Conservation (phyloP, 2,888 invertebrate genomes). For the Aphrophora alni region DNA sequence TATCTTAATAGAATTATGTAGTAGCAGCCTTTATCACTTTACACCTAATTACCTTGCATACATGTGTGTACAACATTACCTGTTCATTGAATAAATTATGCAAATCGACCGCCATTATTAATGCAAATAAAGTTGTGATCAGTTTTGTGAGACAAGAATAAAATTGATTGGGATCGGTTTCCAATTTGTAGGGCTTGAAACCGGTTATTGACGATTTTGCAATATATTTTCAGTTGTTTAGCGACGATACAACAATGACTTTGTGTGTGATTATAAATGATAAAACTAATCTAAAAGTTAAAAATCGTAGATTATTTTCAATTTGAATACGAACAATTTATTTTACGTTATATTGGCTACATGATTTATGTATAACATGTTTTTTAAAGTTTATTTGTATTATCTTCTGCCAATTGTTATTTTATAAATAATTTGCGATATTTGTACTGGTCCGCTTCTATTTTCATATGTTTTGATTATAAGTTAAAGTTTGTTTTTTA, state of each 20-base stretch:
- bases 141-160: background rate
- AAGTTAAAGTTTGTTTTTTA: too few relatives aligned
- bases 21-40: background rate
- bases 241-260: background rate
- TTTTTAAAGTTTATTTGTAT: too few relatives aligned
- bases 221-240: background rate
- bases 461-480: too few relatives aligned
- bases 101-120: background rate
- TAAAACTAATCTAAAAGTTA: too few relatives aligned
- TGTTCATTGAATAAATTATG: background rate
- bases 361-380: too few relatives aligned
- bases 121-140: background rate
- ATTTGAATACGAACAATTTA: too few relatives aligned
- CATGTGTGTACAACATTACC: background rate
- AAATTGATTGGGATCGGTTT: background rate
- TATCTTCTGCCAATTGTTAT: too few relatives aligned
- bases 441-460: too few relatives aligned
- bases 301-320: too few relatives aligned
- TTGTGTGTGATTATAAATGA: too few relatives aligned
- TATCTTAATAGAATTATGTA: background rate
- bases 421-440: too few relatives aligned
- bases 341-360: too few relatives aligned
- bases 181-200: background rate
- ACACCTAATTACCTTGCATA: background rate
- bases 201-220: background rate